Evolutionary conservation across 2,888 invertebrate genomes (phyloP).

Genomic region (Suillia variegata): DNA sequence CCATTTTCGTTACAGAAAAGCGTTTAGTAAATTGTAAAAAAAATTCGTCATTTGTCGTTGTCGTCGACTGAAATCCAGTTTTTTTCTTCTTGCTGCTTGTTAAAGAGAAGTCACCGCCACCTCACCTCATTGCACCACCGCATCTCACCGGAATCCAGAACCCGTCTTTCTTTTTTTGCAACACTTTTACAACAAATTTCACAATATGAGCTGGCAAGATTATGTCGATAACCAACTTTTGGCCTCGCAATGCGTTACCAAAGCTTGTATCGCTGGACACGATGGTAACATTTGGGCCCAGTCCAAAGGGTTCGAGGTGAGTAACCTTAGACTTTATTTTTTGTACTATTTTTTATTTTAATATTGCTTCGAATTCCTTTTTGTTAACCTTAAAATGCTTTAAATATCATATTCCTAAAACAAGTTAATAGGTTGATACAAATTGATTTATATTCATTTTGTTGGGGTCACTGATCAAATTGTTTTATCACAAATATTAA

Average conservation of each 20-base stretch:
- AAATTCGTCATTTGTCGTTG: neutral
- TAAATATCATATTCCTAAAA: too few species aligned
- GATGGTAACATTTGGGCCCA: constrained; percentile 95
- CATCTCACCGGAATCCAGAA: neutral
- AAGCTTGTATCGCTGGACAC: constrained; percentile 93
- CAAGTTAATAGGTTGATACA: neutral
- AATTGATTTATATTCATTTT: neutral
- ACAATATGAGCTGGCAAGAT: constrained; percentile 93
- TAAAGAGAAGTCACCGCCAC: neutral
- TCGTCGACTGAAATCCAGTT: neutral
- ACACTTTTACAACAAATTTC: constrained; percentile 56
- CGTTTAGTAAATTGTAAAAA: neutral
- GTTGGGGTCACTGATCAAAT: too few species aligned
- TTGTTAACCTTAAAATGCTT: too few species aligned
- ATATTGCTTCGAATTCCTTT: too few species aligned
- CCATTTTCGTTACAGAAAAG: neutral
- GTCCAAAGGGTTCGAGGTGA: constrained; percentile 92
- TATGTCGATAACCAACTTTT: constrained; percentile 96
- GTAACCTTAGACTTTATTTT: too few species aligned
- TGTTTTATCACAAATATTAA: too few species aligned
- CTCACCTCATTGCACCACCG: neutral
- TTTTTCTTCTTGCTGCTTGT: neutral
- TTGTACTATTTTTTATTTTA: constrained; percentile 4
- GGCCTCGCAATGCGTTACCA: constrained; percentile 92
- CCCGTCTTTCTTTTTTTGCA: constrained; percentile 6